A percentile compares a stretch with the other conserved stretches of the same genome.
These are phyloP conservation scores for Neelides folsomi DNA, from an alignment of 2,888 invertebrate genomes.

Conservation along the genomic window DNA sequence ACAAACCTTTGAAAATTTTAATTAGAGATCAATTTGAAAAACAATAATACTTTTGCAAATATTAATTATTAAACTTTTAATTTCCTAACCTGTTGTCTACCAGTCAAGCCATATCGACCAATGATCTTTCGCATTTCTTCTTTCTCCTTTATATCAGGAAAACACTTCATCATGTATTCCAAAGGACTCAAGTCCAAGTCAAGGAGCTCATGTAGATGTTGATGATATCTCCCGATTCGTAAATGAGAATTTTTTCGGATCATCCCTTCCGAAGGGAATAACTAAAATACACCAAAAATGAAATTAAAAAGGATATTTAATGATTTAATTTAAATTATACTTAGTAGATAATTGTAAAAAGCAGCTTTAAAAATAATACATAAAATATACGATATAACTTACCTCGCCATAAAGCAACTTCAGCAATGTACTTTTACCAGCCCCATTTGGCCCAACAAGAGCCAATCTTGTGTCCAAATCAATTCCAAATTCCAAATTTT, in stretches of 20 bases:
- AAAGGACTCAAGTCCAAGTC: conserved; percentile 88
- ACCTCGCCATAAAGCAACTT: conserved; percentile 91
- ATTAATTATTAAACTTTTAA: neutral
- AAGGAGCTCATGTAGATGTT: conserved; percentile 90
- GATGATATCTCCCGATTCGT: conserved; percentile 94
- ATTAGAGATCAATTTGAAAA: neutral
- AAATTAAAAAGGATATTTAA: neutral
- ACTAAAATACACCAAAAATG: conserved; percentile 39
- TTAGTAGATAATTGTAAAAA: conserved; percentile 1
- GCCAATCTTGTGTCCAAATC: conserved; percentile 92
- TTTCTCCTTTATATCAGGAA: conserved; percentile 90
- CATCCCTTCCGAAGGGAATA: conserved; percentile 89
- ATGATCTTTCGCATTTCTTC: conserved; percentile 99
- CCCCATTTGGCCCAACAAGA: conserved; percentile 94
- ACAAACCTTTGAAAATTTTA: conserved; percentile 52
- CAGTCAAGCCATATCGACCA: conserved; percentile 92
- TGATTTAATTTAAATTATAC: neutral
- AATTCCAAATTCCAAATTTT: conserved; percentile 94
- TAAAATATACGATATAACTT: conserved; percentile 37
- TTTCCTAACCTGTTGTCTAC: conserved; percentile 68
- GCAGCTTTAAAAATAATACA: neutral
- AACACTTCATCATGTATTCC: conserved; percentile 96
- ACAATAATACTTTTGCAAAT: too few species aligned
- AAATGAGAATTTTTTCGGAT: conserved; percentile 96
- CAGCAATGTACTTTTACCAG: conserved; percentile 93